Percentiles rank a stretch among this genome's conserved stretches.
phyloP scores from a whole-genome alignment of 2,113 vertebrate species.

The Oxyruncus cristatus region DNA sequence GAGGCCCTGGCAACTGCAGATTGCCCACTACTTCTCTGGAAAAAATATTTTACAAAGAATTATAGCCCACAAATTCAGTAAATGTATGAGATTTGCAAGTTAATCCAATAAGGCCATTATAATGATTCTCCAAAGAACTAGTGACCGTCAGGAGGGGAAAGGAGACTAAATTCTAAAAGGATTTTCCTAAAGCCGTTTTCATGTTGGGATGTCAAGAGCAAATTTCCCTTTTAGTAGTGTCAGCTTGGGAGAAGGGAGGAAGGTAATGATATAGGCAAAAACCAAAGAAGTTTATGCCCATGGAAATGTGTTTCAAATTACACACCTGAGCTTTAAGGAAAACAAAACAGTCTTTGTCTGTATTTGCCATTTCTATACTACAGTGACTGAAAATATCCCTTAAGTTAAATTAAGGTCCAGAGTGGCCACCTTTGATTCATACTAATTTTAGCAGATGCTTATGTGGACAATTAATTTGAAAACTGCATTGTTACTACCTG shows the following conservation, averaged over 20 bases:
- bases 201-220: background rate
- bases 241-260: background rate
- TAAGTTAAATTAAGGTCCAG: background rate
- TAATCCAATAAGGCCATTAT: background rate
- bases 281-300: background rate
- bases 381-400: background rate
- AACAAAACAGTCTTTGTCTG: background rate
- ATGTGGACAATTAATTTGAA: background rate
- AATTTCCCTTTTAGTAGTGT: background rate
- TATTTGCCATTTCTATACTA: background rate
- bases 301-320: background rate
- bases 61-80: background rate
- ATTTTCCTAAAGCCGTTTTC: conserved; percentile 14
- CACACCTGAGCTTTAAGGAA: background rate
- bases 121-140: background rate
- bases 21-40: background rate
- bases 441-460: background rate
- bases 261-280: background rate
- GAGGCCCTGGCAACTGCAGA: conserved; percentile 4
- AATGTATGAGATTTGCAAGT: background rate
- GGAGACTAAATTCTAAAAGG: background rate
- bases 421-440: background rate
- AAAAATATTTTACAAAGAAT: background rate
- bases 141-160: background rate
- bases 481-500: background rate